phyloP scores from a whole-genome alignment of 2,888 invertebrate species.

The Zelleria hepariella region DNA sequence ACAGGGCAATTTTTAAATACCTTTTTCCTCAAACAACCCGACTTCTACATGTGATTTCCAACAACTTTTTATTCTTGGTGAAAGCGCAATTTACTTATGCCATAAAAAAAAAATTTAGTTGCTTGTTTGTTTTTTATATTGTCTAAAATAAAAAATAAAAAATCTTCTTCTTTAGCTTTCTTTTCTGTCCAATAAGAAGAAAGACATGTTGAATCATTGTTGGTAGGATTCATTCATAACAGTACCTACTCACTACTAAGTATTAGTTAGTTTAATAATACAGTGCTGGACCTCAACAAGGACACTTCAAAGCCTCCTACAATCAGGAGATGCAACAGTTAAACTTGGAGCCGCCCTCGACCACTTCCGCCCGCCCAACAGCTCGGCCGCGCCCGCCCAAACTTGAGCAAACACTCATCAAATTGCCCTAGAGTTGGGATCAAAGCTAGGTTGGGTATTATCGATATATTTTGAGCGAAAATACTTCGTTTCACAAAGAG shows the following conservation, averaged over 20 bases:
- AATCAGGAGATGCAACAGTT: slow-evolving; percentile 67
- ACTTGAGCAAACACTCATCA: slow-evolving; percentile 62
- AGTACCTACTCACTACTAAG: background rate
- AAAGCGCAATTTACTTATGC: too few species aligned
- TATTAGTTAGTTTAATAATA: background rate
- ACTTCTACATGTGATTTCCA: too few species aligned
- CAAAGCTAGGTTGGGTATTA: slow-evolving; percentile 14
- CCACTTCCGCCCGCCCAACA: slow-evolving; percentile 55
- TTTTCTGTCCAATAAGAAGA: too few species aligned
- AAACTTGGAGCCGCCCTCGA: slow-evolving; percentile 55
- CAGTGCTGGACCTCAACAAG: background rate
- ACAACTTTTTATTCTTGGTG: too few species aligned
- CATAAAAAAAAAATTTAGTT: too few species aligned
- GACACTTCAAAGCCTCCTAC: slow-evolving; percentile 24
- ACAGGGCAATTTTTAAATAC: too few species aligned
- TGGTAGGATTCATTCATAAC: too few species aligned
- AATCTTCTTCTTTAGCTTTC: too few species aligned
- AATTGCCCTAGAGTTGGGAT: slow-evolving; percentile 42
- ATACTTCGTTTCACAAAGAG: background rate
- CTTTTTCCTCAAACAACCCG: too few species aligned
- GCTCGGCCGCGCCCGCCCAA: slow-evolving; percentile 41
- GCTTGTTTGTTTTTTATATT: too few species aligned
- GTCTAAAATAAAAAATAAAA: too few species aligned
- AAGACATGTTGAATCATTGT: too few species aligned
- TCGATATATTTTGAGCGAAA: slow-evolving; percentile 21